Conservation (phyloP, 92 coral and sea anemone species). For the Paramuricea clavata region DNA sequence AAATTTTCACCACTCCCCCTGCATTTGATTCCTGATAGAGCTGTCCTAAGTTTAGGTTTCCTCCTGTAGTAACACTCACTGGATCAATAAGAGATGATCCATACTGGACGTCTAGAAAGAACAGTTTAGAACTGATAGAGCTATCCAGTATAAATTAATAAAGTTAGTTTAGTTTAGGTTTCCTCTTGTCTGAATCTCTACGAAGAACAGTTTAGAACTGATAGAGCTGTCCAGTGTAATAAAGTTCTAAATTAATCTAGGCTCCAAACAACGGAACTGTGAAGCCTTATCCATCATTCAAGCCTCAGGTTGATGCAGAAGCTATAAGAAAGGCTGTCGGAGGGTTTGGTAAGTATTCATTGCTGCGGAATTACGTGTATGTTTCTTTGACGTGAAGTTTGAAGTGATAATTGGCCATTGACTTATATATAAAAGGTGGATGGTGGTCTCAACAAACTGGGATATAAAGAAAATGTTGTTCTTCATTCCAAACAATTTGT, state of each 20-base stretch:
- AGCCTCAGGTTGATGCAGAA: constrained; percentile 46
- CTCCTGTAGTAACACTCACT: background rate
- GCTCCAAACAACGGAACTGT: constrained; percentile 33
- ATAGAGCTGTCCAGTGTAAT: background rate
- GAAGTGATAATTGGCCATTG: too few species aligned
- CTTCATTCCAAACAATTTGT: too few species aligned
- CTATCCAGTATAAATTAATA: background rate
- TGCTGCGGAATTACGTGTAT: background rate
- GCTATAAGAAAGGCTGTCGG: constrained; percentile 43
- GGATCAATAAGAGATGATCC: background rate
- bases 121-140: background rate
- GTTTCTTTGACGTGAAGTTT: too few species aligned
- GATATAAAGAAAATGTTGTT: too few species aligned
- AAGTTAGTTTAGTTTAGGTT: background rate
- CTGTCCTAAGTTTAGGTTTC: background rate
- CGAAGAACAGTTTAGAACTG: background rate
- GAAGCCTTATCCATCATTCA: constrained; percentile 26
- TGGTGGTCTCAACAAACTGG: too few species aligned
- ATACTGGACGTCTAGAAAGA: background rate
- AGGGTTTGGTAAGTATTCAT: constrained; percentile 34
- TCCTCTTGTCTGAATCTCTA: too few species aligned
- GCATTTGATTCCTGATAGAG: background rate
- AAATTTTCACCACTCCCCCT: too few species aligned
- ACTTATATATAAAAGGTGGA: too few species aligned
- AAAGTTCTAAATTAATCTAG: background rate